phyloP scores from a whole-genome alignment of 2,113 vertebrate species.

The Cryptomyrus ogoouensis region DNA sequence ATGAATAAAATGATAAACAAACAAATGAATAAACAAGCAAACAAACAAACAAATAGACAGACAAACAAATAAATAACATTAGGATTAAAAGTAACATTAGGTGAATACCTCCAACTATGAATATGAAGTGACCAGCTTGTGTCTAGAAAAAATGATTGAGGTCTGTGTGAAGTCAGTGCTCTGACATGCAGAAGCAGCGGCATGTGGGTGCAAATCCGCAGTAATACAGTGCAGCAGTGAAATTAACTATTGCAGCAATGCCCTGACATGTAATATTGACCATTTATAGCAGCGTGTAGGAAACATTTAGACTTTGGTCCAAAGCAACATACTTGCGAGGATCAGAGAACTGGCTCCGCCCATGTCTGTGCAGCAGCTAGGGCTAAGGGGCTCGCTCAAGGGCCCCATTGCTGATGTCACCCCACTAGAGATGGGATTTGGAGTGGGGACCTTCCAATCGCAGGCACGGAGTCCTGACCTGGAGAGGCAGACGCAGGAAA shows the following conservation, averaged over 20 bases:
- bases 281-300: neutral
- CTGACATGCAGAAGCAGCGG: too few species aligned
- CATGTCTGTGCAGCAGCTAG: neutral
- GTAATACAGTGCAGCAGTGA: neutral
- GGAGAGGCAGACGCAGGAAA: neutral
- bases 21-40: too few species aligned
- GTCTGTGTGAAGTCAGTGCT: neutral
- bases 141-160: neutral
- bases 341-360: neutral
- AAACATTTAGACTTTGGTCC: neutral
- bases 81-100: too few species aligned
- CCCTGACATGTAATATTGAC: neutral
- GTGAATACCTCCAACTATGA: neutral
- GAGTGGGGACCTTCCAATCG: neutral
- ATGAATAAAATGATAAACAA: neutral
- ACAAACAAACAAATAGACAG: too few species aligned
- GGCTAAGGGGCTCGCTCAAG: neutral
- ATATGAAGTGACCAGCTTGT: neutral
- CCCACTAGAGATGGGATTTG: neutral
- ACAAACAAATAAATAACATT: too few species aligned
- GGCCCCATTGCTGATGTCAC: neutral
- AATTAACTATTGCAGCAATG: neutral
- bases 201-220: neutral
- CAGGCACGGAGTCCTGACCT: neutral
- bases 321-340: neutral